Percentiles rank a stretch among this genome's conserved stretches.
phyloP scores from a whole-genome alignment of 2,113 vertebrate genomes.

The Tetrax tetrax region DNA sequence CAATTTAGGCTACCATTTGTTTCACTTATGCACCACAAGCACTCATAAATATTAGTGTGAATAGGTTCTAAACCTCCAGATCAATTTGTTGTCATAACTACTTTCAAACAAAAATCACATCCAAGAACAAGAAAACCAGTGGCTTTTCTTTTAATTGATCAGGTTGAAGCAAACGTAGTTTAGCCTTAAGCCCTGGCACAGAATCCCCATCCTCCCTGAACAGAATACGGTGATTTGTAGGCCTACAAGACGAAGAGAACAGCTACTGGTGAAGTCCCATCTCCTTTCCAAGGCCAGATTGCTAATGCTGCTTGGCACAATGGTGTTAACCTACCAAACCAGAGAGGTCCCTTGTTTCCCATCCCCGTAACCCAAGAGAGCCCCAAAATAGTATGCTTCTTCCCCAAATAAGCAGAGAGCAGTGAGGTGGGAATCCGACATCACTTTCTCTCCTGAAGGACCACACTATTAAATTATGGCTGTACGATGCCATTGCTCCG shows the following conservation, averaged over 20 bases:
- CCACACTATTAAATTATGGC: not conserved
- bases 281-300: not conserved
- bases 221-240: not conserved
- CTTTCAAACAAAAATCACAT: slow-evolving; percentile 7
- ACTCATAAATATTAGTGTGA: not conserved
- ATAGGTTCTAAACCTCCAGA: not conserved
- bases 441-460: not conserved
- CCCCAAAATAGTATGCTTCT: not conserved
- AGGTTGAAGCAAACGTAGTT: not conserved
- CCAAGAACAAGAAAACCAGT: not conserved
- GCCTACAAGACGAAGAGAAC: not conserved
- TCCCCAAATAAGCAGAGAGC: not conserved
- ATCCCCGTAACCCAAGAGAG: not conserved
- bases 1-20: not conserved
- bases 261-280: not conserved
- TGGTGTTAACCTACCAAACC: not conserved
- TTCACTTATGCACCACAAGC: not conserved
- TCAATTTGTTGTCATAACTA: not conserved
- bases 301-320: not conserved
- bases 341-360: not conserved
- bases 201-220: not conserved
- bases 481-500: not conserved
- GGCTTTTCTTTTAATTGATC: not conserved
- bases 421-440: not conserved
- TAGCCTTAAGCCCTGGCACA: not conserved